Evolutionary conservation across 2,888 invertebrate genomes (phyloP).

Genomic region (Diaprepes abbreviatus): DNA sequence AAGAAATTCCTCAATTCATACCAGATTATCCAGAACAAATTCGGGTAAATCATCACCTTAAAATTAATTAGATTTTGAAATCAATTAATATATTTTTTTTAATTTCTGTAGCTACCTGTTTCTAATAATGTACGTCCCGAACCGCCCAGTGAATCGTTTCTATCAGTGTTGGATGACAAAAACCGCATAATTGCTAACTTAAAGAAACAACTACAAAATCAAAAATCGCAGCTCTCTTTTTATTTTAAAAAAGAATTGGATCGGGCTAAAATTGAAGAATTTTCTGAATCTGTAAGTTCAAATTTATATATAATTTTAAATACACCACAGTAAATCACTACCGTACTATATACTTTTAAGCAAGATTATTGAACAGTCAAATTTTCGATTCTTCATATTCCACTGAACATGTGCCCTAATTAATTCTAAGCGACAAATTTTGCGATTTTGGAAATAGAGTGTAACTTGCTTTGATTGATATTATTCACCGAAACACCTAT

Average conservation of each 20-base stretch:
- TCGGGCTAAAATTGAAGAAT: conserved; percentile 53
- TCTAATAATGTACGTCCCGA: conserved; percentile 5
- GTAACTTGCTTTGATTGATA: too few species aligned
- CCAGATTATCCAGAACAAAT: conserved; percentile 12
- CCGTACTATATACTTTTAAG: too few species aligned
- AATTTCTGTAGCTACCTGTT: neutral
- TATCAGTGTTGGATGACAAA: conserved; percentile 60
- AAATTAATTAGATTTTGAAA: neutral
- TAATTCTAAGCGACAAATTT: too few species aligned
- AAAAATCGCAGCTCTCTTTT: conserved; percentile 60
- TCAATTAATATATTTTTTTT: neutral
- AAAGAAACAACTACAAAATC: conserved; percentile 59
- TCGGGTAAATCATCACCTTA: conserved; percentile 4
- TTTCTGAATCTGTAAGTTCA: conserved; percentile 59
- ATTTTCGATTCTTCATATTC: too few species aligned
- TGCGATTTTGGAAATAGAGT: too few species aligned
- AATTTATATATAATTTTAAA: too few species aligned
- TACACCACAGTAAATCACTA: too few species aligned
- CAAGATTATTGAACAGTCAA: too few species aligned
- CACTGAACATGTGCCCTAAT: too few species aligned
- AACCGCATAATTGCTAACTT: conserved; percentile 57
- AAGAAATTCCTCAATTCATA: neutral
- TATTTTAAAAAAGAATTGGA: conserved; percentile 58
- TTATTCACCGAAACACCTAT: too few species aligned
- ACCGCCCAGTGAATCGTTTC: conserved; percentile 41